These are phyloP conservation scores for Julus scanicus DNA, from an alignment of 2,888 invertebrate species.

Conservation along the genomic window DNA sequence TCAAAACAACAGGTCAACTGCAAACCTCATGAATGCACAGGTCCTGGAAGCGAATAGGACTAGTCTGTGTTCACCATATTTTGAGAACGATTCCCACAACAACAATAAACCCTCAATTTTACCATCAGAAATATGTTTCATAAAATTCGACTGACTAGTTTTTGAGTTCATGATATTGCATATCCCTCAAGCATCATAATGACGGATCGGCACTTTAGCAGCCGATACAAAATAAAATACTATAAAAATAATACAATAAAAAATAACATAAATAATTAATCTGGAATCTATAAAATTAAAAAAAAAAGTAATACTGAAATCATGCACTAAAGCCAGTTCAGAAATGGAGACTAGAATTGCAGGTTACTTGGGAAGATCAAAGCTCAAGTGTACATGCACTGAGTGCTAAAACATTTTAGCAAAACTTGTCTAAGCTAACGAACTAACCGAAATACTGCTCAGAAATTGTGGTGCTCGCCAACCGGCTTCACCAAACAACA, in stretches of 20 bases:
- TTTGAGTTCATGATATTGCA: too few species aligned
- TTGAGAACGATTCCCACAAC: too few species aligned
- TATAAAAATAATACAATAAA: background rate
- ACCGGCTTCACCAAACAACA: background rate
- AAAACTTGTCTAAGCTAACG: background rate
- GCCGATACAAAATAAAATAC: background rate
- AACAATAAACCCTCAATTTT: too few species aligned
- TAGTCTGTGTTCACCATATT: too few species aligned
- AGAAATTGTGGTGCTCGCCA: background rate
- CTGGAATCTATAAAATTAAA: background rate
- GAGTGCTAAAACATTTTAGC: slow-evolving; percentile 20
- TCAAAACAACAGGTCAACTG: too few species aligned
- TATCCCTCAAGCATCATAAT: background rate
- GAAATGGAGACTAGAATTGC: background rate
- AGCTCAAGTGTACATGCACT: background rate
- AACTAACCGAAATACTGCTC: background rate
- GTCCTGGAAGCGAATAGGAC: too few species aligned
- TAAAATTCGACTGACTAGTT: too few species aligned
- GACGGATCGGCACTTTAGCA: background rate
- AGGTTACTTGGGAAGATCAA: background rate
- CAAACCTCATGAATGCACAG: too few species aligned
- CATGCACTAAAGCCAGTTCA: background rate
- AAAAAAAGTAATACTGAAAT: background rate
- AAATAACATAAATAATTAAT: background rate
- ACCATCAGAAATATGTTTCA: too few species aligned